Base-by-base conservation (phyloP, 2,113 vertebrate genomes). In the Lontra canadensis region DNA sequence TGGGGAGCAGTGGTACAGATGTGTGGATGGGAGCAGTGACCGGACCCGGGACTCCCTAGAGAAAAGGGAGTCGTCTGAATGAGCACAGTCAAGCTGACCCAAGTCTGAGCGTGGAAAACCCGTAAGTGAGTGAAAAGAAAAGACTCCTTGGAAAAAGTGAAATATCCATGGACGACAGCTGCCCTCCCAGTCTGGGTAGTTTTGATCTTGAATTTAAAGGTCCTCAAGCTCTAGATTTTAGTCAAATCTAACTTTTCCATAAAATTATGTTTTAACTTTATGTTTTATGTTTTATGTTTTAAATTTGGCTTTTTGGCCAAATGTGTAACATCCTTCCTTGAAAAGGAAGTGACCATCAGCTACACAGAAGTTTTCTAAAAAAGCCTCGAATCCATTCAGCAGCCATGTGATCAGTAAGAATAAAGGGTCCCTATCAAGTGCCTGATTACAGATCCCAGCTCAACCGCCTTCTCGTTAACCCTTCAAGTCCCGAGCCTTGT, bases 21-120 rank as follows among this genome's bases (percentile, higher is more conserved):
- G 17, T 82, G 26, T 3, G 34, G 15, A 6, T 3, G 14, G 39
- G 61, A 0, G 34, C 3, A 20, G 36, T 21, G 0, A 3, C 21
- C 18, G 6, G 1, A 1, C 21, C 31, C 11, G 26, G 57, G 17
- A 63, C 13, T 59, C 69, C 29, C 36, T 17, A 4, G 47, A 31
- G 36, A 67, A 29, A 55, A 29, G 14, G 67, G 47, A n/a, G 31
- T 39, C n/a, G 2, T 3, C 9, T 26, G 15, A 23, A 29, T 9
- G 20, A 9, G 18, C 61, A 34, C 0, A 0, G 39, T 26, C 21
- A 0, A 0, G 7, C 79, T 8, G 11, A n/a, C 25, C 61, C 69
- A 7, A 52, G 39, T 69, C 12, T 69, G 34, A 26, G 11, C 11
- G 8, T 31, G 12, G 73, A 42, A 29, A 49, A 69, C 10, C 20